Percentiles rank a stretch among this genome's conserved stretches.
Conservation (phyloP, 2,888 invertebrate species). For the Neoitamus cyanurus region DNA sequence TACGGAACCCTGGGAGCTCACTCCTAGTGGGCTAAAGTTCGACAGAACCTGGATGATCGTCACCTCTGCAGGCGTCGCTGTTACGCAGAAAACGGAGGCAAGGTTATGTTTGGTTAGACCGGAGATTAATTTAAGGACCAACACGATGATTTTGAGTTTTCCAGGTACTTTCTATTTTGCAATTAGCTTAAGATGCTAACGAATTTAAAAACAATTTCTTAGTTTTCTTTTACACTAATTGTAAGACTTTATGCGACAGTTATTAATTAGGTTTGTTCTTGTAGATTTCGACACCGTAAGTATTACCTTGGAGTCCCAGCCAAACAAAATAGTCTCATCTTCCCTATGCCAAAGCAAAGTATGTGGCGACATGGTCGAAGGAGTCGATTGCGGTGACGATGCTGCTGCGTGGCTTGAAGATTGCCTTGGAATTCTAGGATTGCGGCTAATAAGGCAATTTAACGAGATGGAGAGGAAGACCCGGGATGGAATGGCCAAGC, state of each 20-base stretch:
- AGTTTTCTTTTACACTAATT: too few species aligned
- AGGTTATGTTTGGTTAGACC: slow-evolving; percentile 84
- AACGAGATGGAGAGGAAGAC: slow-evolving; percentile 61
- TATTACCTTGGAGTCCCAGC: slow-evolving; percentile 68
- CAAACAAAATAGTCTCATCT: slow-evolving; percentile 48
- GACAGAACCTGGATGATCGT: slow-evolving; percentile 96
- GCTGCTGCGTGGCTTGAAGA: slow-evolving; percentile 84
- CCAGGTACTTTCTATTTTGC: slow-evolving; percentile 71
- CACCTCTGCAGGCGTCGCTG: slow-evolving; percentile 80
- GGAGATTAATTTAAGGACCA: slow-evolving; percentile 71
- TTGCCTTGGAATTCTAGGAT: slow-evolving; percentile 75
- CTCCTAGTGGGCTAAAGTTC: slow-evolving; percentile 81
- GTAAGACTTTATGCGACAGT: too few species aligned
- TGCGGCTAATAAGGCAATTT: slow-evolving; percentile 76
- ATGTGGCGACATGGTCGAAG: slow-evolving; percentile 83
- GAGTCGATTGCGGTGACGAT: slow-evolving; percentile 85
- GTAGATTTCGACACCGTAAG: slow-evolving; percentile 68
- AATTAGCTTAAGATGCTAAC: too few species aligned
- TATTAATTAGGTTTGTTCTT: background rate
- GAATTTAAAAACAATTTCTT: too few species aligned
- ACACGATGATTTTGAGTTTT: slow-evolving; percentile 71
- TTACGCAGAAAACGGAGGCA: slow-evolving; percentile 89
- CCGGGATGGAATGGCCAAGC: slow-evolving; percentile 56
- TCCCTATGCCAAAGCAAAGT: slow-evolving; percentile 82
- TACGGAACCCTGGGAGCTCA: slow-evolving; percentile 76